Evolutionary conservation across 2,888 invertebrate species (phyloP).

Genomic region (Bimastos eiseni): DNA sequence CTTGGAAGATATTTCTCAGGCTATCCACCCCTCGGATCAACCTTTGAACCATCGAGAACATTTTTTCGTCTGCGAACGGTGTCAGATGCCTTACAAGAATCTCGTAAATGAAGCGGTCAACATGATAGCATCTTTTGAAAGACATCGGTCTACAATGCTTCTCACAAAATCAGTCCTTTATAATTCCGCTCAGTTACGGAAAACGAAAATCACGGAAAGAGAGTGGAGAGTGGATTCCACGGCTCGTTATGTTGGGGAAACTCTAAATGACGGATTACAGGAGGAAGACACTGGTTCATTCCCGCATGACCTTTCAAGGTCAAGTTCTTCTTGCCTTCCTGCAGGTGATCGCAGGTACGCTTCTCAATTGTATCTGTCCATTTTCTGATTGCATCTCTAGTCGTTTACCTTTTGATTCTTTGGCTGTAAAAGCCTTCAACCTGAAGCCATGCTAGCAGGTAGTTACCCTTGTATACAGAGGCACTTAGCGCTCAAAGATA

Average conservation of each 20-base stretch:
- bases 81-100: background rate
- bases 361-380: background rate
- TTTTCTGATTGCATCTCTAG: too few species aligned
- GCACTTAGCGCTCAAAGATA: too few species aligned
- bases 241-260: background rate
- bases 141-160: background rate
- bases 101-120: background rate
- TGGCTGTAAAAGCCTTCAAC: too few species aligned
- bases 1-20: background rate
- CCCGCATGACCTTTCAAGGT: background rate
- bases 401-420: too few species aligned
- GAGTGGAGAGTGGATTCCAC: background rate
- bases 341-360: background rate
- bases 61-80: background rate
- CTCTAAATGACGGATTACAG: background rate
- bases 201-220: background rate
- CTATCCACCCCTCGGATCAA: background rate
- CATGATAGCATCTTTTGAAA: slow-evolving; percentile 13
- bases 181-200: background rate
- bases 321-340: background rate
- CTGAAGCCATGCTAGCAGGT: too few species aligned
- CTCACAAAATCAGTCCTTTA: background rate
- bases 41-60: background rate
- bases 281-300: background rate
- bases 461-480: too few species aligned